Evolutionary conservation across 2,797 vertebrate genomes (phyloP).

Genomic region (Paratrypauchen microcephalus): DNA sequence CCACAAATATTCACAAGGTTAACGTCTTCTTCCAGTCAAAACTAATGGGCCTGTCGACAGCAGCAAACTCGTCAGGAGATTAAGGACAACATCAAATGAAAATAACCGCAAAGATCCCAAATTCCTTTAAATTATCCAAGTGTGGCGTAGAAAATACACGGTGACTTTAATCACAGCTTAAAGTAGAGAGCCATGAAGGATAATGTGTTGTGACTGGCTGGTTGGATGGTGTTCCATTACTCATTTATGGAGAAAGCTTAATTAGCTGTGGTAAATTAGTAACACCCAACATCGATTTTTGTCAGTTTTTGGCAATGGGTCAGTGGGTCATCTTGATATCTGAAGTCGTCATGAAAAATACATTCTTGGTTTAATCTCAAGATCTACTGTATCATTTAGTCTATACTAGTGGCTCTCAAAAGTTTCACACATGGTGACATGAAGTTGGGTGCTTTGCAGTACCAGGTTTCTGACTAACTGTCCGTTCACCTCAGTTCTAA

Average conservation of each 20-base stretch:
- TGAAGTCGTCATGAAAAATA: too few species aligned
- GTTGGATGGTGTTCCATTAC: slow-evolving; percentile 5
- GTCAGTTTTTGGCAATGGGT: slow-evolving; percentile 1
- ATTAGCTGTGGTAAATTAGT: slow-evolving; percentile 29
- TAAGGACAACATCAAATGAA: slow-evolving; percentile 42
- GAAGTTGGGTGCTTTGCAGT: too few species aligned
- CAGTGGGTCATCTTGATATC: slow-evolving; percentile 2
- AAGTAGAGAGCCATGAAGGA: slow-evolving; percentile 25
- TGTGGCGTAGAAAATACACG: slow-evolving; percentile 13
- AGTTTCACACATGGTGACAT: too few species aligned
- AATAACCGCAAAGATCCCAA: slow-evolving; percentile 22
- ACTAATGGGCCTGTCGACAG: slow-evolving; percentile 37
- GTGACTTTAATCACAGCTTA: slow-evolving; percentile 26
- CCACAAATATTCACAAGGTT: slow-evolving; percentile 36
- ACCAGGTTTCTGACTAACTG: too few species aligned
- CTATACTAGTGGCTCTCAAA: too few species aligned
- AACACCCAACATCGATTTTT: slow-evolving; percentile 23
- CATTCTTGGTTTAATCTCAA: too few species aligned
- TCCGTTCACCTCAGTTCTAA: too few species aligned
- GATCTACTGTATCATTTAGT: too few species aligned
- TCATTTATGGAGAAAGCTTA: slow-evolving; percentile 4
- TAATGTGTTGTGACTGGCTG: slow-evolving; percentile 27
- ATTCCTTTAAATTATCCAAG: slow-evolving; percentile 24
- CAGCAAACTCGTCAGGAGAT: slow-evolving; percentile 46
- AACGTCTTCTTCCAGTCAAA: slow-evolving; percentile 42